phyloP scores from a whole-genome alignment of 1,140 invertebrate genomes.

The Drosophila ironensis region DNA sequence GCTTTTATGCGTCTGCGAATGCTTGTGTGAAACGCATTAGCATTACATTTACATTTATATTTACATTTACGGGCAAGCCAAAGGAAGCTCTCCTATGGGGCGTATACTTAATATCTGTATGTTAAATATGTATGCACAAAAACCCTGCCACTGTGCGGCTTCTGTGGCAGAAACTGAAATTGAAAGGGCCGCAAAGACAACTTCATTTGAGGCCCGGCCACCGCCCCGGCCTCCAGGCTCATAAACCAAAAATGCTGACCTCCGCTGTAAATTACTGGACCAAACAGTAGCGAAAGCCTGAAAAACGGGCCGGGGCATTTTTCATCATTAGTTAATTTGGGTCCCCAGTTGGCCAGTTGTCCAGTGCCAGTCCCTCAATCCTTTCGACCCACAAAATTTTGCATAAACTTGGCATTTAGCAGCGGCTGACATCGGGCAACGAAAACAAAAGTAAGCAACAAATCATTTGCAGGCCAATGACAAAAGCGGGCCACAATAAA shows the following conservation, averaged over 20 bases:
- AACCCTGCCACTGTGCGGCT: slow-evolving; percentile 2
- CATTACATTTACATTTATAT: slow-evolving; percentile 53
- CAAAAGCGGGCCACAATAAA: slow-evolving; percentile 60
- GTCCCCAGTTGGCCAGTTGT: slow-evolving; percentile 10
- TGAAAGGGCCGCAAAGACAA: slow-evolving; percentile 12
- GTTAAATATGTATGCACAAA: slow-evolving; percentile 10
- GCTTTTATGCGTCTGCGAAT: neutral
- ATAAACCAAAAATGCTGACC: slow-evolving; percentile 62
- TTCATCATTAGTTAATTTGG: slow-evolving; percentile 76
- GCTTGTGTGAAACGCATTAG: slow-evolving; percentile 46
- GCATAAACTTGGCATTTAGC: slow-evolving; percentile 73
- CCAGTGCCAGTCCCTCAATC: neutral
- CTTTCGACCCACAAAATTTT: slow-evolving; percentile 37
- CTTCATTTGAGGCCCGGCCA: slow-evolving; percentile 62
- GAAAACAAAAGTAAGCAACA: slow-evolving; percentile 68
- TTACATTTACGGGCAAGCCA: slow-evolving; percentile 4
- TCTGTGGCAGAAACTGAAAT: neutral
- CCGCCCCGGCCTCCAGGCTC: slow-evolving; percentile 5
- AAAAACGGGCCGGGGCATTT: slow-evolving; percentile 26
- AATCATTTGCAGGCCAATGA: slow-evolving; percentile 64
- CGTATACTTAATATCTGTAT: slow-evolving; percentile 73
- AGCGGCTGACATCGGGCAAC: slow-evolving; percentile 18
- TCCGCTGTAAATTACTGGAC: slow-evolving; percentile 47
- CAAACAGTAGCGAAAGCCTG: neutral
- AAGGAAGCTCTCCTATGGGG: slow-evolving; percentile 27